Percentiles rank a stretch among this genome's conserved stretches.
Evolutionary conservation across 2,797 vertebrate genomes (phyloP).

Genomic region (Monodelphis domestica): DNA sequence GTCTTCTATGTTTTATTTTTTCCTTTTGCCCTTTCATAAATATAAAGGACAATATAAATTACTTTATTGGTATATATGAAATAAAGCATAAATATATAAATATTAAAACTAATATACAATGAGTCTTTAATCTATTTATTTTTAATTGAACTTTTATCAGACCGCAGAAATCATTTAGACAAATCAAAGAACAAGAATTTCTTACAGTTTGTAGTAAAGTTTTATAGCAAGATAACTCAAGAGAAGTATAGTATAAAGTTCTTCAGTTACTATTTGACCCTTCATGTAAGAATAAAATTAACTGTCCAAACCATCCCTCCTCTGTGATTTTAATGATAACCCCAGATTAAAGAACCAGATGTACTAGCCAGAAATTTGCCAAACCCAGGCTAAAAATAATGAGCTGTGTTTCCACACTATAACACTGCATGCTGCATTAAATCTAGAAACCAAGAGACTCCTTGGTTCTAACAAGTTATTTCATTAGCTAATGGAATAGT

Average conservation of each 20-base stretch:
- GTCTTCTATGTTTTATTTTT: neutral
- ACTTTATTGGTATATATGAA: neutral
- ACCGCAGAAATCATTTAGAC: slow-evolving; percentile 13
- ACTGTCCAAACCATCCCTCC: neutral
- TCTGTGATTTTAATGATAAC: slow-evolving; percentile 4
- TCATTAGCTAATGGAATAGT: accelerated
- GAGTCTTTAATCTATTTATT: neutral
- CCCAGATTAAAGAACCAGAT: neutral
- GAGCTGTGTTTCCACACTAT: neutral
- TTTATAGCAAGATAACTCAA: slow-evolving; percentile 10
- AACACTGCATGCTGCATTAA: neutral
- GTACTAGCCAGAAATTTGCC: neutral
- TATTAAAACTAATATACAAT: neutral
- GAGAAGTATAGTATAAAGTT: neutral
- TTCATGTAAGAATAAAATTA: slow-evolving; percentile 34
- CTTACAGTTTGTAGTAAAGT: slow-evolving; percentile 28
- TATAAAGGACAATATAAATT: neutral
- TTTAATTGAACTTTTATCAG: slow-evolving; percentile 16
- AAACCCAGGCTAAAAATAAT: neutral
- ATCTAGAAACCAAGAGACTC: accelerated
- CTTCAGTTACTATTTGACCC: slow-evolving; percentile 15
- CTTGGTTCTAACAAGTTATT: neutral
- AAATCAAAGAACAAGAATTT: neutral
- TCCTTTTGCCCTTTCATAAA: neutral
- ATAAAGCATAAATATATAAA: neutral